Evolutionary conservation across 2,888 invertebrate genomes (phyloP), one percentile per base, ranked within the genome.

Genomic region (Hipparchia sbordonii): DNA sequence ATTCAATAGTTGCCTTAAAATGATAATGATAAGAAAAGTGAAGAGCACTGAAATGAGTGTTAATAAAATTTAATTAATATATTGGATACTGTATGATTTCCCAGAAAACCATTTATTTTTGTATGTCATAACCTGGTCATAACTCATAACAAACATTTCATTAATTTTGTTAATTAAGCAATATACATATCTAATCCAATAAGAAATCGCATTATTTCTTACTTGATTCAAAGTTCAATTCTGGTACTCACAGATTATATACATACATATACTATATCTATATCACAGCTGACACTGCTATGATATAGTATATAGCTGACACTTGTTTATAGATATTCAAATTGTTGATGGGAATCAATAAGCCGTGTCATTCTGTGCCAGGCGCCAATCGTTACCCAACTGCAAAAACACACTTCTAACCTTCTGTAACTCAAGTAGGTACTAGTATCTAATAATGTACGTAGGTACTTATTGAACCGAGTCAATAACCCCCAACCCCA

Each of bases 301-400:
- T n/a, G 13, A 23, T 23, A 23, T 23, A 23, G 23, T 23, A 23
- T 23, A 23, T 23, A 23, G 23, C 23, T 23, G 23, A 23, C 23
- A 23, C 23, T 23, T 23, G 23, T 23, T 23, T 9, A 7, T 2
- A 6, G 6, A 46, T 52, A 52, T 54, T n/a, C 54, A 54, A 54
- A 54, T 54, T 54, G 52, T 54, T 9, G 6, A 10, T 54, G 13
- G 6, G 12, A 69, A 69, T 69, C 69, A 52, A 69, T 69, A 61
- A 69, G 51, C 52, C 60, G 69, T 61, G 51, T 52, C 33, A 39
- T 33, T 9, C 51, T 51, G 61, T 69, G n/a, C 61, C 69, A 61
- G 52, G 4, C 60, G 7, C 48, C 23, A 12, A 45, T 60, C 5
- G 45, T 6, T 13, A 6, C 1, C 8, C 13, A 62, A 13, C 13